Evolutionary conservation across 2,797 vertebrate species (phyloP).

Genomic region (Naso thynnoides): DNA sequence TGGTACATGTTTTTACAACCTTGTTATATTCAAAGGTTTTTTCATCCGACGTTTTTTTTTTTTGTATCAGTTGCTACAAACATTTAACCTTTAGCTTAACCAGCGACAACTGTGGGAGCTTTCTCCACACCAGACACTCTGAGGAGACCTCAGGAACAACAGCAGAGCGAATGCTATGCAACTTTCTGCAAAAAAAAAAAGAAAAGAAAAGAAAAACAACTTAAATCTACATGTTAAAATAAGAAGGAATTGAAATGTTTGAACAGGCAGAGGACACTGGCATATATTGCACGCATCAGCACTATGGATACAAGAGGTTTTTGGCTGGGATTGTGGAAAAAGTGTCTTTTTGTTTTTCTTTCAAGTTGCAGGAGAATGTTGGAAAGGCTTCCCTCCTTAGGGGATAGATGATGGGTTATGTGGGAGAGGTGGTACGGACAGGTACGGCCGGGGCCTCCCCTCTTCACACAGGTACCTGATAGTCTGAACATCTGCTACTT

Average conservation of each 20-base stretch:
- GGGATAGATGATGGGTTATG: conserved; percentile 54
- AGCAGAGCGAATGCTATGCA: conserved; percentile 32
- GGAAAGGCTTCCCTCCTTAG: conserved; percentile 35
- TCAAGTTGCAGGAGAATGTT: conserved; percentile 29
- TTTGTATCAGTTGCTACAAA: conserved; percentile 19
- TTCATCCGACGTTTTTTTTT: conserved; percentile 3
- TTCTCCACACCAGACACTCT: conserved; percentile 43
- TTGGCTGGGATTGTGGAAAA: conserved; percentile 25
- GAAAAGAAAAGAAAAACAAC: conserved; percentile 16
- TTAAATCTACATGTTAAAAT: conserved; percentile 35
- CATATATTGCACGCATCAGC: neutral
- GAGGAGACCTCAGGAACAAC: conserved; percentile 37
- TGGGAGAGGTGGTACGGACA: conserved; percentile 53
- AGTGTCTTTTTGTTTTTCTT: conserved; percentile 30
- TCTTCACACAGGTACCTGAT: conserved; percentile 49
- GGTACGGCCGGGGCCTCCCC: conserved; percentile 49
- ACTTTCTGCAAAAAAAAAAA: conserved; percentile 19
- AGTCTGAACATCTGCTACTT: conserved; percentile 56
- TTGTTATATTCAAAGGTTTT: neutral
- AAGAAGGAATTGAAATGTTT: conserved; percentile 27
- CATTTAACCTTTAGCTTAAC: conserved; percentile 46
- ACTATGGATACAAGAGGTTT: conserved; percentile 27
- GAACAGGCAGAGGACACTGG: neutral
- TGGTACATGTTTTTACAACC: neutral
- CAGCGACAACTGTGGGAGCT: conserved; percentile 50